Conservation (phyloP, 2,113 vertebrate species). For the Cryptotis parvus region DNA sequence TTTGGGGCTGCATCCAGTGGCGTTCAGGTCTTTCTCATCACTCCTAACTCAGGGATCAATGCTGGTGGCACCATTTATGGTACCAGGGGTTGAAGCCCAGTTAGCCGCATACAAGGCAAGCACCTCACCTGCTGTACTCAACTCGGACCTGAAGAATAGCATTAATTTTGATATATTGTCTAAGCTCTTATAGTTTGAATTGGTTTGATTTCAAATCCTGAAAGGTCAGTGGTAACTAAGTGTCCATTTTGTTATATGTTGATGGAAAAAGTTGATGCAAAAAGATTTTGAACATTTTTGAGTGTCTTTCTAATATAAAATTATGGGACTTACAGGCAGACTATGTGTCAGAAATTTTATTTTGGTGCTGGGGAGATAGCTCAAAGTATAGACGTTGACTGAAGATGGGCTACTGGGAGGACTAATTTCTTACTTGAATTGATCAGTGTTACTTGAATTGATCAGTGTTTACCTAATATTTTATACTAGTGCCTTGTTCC, state of each 20-base stretch:
- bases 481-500: neutral
- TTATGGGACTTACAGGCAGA: neutral
- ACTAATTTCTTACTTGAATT: neutral
- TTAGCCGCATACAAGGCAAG: too few relatives aligned
- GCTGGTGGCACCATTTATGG: too few relatives aligned
- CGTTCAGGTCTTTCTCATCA: too few relatives aligned
- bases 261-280: neutral
- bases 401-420: neutral
- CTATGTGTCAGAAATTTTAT: neutral
- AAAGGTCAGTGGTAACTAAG: neutral
- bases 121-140: too few relatives aligned
- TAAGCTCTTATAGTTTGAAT: neutral
- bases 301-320: conserved; percentile 15
- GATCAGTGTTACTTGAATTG: neutral
- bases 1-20: neutral
- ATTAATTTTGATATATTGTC: conserved; percentile 10
- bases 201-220: neutral
- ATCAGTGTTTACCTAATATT: neutral
- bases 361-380: neutral
- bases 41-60: too few relatives aligned
- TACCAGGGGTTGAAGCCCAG: too few relatives aligned
- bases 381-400: neutral
- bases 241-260: conserved; percentile 13
- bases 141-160: conserved; percentile 36
- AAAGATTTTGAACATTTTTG: neutral